Percentiles rank a stretch among this genome's conserved stretches.
Conservation (phyloP, 2,113 vertebrate genomes). For the Catharus minimus region DNA sequence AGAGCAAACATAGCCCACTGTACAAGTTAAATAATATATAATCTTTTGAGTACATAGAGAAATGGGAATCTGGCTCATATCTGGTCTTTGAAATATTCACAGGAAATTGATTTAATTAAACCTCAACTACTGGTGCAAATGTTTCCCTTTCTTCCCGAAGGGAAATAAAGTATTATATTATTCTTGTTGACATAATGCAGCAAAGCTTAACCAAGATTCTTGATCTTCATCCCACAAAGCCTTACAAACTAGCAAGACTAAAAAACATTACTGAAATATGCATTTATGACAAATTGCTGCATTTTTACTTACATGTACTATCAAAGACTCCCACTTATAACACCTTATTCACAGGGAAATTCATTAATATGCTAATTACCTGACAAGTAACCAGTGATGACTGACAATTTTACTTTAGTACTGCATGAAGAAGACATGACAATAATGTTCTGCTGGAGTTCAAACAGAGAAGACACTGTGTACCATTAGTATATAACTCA, state of each 20-base stretch:
- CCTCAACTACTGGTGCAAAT: conserved; percentile 19
- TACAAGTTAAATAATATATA: conserved; percentile 64
- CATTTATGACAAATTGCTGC: background rate
- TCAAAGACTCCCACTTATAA: background rate
- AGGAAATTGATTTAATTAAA: conserved; percentile 58
- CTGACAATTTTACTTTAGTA: conserved; percentile 11
- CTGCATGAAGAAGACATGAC: background rate
- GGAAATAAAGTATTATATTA: conserved; percentile 30
- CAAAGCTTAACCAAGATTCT: conserved; percentile 3
- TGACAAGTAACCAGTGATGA: conserved; percentile 1
- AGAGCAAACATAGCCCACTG: conserved; percentile 23
- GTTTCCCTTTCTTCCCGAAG: conserved; percentile 24
- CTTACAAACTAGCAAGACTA: background rate
- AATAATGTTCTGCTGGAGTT: conserved; percentile 7
- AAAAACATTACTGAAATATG: background rate
- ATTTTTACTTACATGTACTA: background rate
- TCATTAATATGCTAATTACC: conserved; percentile 39
- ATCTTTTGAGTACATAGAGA: conserved; percentile 43
- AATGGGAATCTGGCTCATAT: conserved; percentile 38
- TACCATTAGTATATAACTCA: background rate
- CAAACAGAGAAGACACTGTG: background rate
- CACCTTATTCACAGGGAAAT: background rate
- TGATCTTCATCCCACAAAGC: background rate
- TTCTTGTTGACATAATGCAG: conserved; percentile 11
- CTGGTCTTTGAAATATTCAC: background rate